phyloP scores from a whole-genome alignment of 2,888 invertebrate genomes.

The Gasteruption jaculator region DNA sequence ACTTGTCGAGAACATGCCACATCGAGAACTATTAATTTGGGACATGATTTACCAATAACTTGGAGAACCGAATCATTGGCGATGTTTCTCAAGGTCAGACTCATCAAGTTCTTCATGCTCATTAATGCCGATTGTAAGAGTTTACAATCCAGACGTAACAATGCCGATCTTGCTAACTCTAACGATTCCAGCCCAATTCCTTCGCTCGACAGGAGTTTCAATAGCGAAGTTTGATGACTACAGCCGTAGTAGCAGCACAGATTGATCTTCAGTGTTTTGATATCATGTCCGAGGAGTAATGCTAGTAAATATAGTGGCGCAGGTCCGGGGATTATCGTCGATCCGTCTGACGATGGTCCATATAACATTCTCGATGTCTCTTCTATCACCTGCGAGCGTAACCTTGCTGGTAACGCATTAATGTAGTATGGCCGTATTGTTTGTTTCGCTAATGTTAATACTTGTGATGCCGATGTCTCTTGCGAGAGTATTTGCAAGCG shows the following conservation, averaged over 20 bases:
- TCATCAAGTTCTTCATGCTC: conserved; percentile 43
- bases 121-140: conserved; percentile 45
- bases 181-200: conserved; percentile 47
- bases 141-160: conserved; percentile 48
- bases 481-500: conserved; percentile 48
- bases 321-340: conserved; percentile 45
- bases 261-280: conserved; percentile 46
- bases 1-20: conserved; percentile 51
- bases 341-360: conserved; percentile 44
- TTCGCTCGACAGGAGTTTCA: conserved; percentile 46
- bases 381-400: conserved; percentile 46
- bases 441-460: conserved; percentile 43
- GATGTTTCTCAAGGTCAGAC: conserved; percentile 49
- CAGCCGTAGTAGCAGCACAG: conserved; percentile 53
- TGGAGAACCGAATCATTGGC: conserved; percentile 48
- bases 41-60: conserved; percentile 48
- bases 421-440: conserved; percentile 48
- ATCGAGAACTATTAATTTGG: conserved; percentile 45
- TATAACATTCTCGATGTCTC: conserved; percentile 46
- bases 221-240: conserved; percentile 49
- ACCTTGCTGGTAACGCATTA: conserved; percentile 43
- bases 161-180: conserved; percentile 47
- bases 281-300: conserved; percentile 47
- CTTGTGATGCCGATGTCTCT: conserved; percentile 44
- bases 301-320: conserved; percentile 48